phyloP scores from a whole-genome alignment of 2,888 invertebrate species.

The Trisateles emortualis region DNA sequence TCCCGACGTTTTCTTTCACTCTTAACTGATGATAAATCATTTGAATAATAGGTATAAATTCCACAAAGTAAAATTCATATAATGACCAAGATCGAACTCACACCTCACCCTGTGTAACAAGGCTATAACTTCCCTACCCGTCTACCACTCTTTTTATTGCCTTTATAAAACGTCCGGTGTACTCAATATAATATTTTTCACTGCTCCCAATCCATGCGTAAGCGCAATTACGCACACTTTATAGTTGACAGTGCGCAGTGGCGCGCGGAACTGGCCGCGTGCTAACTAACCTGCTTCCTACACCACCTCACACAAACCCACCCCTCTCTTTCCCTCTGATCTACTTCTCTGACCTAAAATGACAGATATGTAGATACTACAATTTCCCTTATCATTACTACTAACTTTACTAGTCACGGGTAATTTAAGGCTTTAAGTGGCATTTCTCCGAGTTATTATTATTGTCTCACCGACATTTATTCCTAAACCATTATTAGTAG shows the following conservation, averaged over 20 bases:
- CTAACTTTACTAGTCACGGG: background rate
- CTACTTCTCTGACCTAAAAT: conserved; percentile 46
- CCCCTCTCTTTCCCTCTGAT: conserved; percentile 40
- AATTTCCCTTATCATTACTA: conserved; percentile 12
- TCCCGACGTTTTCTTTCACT: too few relatives aligned
- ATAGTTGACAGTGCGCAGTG: conserved; percentile 45
- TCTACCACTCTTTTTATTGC: too few relatives aligned
- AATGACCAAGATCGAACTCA: too few relatives aligned
- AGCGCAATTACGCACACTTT: conserved; percentile 51
- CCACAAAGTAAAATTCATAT: too few relatives aligned
- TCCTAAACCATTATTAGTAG: background rate
- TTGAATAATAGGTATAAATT: too few relatives aligned
- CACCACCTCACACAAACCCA: conserved; percentile 30
- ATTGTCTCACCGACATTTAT: background rate
- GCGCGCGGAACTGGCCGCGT: conserved; percentile 48
- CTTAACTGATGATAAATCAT: too few relatives aligned
- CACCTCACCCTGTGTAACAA: too few relatives aligned
- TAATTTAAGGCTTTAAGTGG: conserved; percentile 2
- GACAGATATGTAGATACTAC: background rate
- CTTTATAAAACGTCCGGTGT: background rate
- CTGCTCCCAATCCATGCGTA: conserved; percentile 54
- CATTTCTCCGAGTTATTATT: background rate
- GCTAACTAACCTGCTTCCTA: conserved; percentile 54
- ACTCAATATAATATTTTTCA: conserved; percentile 51
- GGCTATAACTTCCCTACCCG: too few relatives aligned